Base-by-base conservation (phyloP, 2,888 invertebrate species). In the Epiblema foenella region DNA sequence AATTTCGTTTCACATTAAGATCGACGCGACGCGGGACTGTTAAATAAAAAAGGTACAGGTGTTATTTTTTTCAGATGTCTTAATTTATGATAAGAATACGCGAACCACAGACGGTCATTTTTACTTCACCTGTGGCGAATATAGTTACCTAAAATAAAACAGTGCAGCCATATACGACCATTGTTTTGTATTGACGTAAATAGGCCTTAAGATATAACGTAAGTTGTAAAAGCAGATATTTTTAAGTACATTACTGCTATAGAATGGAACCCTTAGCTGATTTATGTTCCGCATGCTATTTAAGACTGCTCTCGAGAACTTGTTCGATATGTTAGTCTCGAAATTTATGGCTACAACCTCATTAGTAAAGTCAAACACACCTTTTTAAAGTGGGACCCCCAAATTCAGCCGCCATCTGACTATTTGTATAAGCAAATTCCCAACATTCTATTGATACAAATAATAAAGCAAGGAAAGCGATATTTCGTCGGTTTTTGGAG, bases 281-380 rank as follows among this genome's bases (percentile, higher is more conserved):
- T 37, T 54, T 52, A 20, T 54, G n/a, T 24, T 39, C 37, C 10
- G 15, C 9, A 54, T 39, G 52, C 37, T 39, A 52, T 52, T 20
- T 39, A 52, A 37, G 66, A 71, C 62, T 67, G 75, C 76, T 79
- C 77, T 79, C 74, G 78, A 77, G 78, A 83, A 83, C 82, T 85
- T 80, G 76, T 78, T 84, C 82, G 76, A 75, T 81, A 79, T 81
- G 79, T 82, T 83, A 86, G 79, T 85, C 75, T 75, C 73, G 69
- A 75, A 81, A 81, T 81, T 76, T 79, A 81, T 79, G 81, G 77
- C 85, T 84, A 85, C 83, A 85, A 85, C 85, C 87, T 90, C 91
- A 92, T 91, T 91, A 91, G 89, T 86, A 75, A 93, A 92, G 87
- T 90, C 89, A 93, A 93, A 93, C 81, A 92, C 83, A 89, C 89